Evolutionary conservation across 2,113 vertebrate genomes (phyloP).

Genomic region (Heteronetta atricapilla): DNA sequence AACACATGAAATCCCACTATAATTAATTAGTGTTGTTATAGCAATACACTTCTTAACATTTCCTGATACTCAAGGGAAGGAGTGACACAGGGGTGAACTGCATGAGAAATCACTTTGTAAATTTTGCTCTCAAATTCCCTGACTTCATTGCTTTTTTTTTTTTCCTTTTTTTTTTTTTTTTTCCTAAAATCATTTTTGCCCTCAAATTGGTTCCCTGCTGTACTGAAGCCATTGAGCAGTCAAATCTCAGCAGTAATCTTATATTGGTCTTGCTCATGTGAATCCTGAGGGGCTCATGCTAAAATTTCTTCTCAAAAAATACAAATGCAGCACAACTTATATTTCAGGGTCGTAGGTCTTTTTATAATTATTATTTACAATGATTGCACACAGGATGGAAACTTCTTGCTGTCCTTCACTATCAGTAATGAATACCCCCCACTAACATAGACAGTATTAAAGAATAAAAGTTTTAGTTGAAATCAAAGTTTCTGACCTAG

Average conservation of each 20-base stretch:
- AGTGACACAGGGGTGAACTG: conserved; percentile 16
- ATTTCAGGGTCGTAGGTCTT: not conserved
- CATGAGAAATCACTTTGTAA: conserved; percentile 32
- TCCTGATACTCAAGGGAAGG: conserved; percentile 25
- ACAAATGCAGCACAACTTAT: not conserved
- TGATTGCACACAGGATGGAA: not conserved
- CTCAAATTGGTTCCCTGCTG: not conserved
- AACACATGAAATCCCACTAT: conserved; percentile 53
- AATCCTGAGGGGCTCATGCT: not conserved
- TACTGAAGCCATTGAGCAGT: conserved; percentile 4
- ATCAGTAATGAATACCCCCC: not conserved
- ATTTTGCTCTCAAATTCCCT: conserved; percentile 12
- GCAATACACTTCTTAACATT: conserved; percentile 63
- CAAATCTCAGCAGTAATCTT: conserved; percentile 27
- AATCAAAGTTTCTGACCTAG: not conserved
- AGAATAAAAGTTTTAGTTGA: not conserved
- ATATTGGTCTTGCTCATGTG: not conserved
- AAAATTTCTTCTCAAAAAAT: not conserved
- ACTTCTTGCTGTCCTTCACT: not conserved
- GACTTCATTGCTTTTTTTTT: not conserved
- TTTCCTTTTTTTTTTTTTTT: not conserved
- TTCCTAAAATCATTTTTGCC: not conserved
- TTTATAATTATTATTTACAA: conserved; percentile 8
- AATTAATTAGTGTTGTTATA: conserved; percentile 76
- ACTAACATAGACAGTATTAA: not conserved